phyloP scores from a whole-genome alignment of 2,797 vertebrate species.

The Zenarchopterus dispar region DNA sequence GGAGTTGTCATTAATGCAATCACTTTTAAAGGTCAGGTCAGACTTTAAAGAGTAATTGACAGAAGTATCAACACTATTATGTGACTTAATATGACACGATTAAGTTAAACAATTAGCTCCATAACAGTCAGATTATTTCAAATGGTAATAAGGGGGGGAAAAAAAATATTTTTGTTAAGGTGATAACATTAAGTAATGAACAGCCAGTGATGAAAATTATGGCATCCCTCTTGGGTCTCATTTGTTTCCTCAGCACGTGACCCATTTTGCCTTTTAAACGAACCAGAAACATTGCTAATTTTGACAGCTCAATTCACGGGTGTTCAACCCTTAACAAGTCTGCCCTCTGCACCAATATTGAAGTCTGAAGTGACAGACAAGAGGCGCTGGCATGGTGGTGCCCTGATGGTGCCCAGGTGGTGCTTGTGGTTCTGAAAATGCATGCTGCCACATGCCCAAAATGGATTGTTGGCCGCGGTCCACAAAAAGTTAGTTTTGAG shows the following conservation, averaged over 20 bases:
- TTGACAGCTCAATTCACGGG: slow-evolving; percentile 71
- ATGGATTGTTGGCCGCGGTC: slow-evolving; percentile 27
- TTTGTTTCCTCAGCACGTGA: slow-evolving; percentile 57
- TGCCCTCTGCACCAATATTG: slow-evolving; percentile 66
- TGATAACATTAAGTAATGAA: slow-evolving; percentile 61
- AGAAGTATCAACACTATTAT: slow-evolving; percentile 65
- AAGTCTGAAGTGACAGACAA: slow-evolving; percentile 66
- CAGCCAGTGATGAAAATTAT: slow-evolving; percentile 36
- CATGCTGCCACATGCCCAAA: slow-evolving; percentile 53
- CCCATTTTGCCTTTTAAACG: slow-evolving; percentile 66
- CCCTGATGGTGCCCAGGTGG: slow-evolving; percentile 70
- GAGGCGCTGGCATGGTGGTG: slow-evolving; percentile 54
- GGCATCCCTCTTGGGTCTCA: slow-evolving; percentile 62
- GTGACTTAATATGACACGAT: slow-evolving; percentile 58
- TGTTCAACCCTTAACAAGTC: slow-evolving; percentile 63
- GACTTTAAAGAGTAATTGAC: slow-evolving; percentile 62
- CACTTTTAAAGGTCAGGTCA: slow-evolving; percentile 61
- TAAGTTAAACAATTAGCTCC: slow-evolving; percentile 65
- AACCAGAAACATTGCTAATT: slow-evolving; percentile 70
- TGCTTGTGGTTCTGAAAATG: slow-evolving; percentile 52
- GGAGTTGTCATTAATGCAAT: slow-evolving; percentile 64
- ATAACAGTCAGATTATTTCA: slow-evolving; percentile 51
- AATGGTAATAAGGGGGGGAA: slow-evolving; percentile 45
- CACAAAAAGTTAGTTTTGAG: slow-evolving; percentile 41
- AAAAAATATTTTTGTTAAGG: slow-evolving; percentile 51